Conservation (phyloP, 2,888 invertebrate species). For the Rhaphigaster nebulosa region DNA sequence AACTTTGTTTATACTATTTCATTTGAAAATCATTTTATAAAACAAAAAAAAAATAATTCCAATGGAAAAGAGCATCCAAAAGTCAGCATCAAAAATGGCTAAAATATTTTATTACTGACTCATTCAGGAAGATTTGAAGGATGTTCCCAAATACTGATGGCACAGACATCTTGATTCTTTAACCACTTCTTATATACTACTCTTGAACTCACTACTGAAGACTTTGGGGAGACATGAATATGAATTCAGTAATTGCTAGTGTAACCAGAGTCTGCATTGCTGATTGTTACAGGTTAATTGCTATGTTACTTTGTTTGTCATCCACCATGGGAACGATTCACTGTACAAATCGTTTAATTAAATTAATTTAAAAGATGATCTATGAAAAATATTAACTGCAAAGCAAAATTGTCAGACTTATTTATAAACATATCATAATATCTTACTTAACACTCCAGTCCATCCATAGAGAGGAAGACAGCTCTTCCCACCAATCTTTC, state of each 20-base stretch:
- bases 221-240: background rate
- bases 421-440: too few species aligned
- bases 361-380: background rate
- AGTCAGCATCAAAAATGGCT: background rate
- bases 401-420: too few species aligned
- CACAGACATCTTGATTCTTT: background rate
- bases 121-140: background rate
- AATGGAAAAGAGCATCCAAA: background rate
- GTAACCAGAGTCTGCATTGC: background rate
- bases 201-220: background rate
- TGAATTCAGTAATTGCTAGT: background rate
- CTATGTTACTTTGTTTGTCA: background rate
- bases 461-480: too few species aligned
- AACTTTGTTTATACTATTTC: too few species aligned
- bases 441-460: too few species aligned
- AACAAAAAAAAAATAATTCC: background rate
- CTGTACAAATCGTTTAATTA: background rate
- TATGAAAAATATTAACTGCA: background rate
- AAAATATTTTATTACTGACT: slow-evolving; percentile 6
- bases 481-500: too few species aligned
- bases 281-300: background rate
- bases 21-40: too few species aligned
- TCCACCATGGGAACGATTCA: background rate
- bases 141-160: background rate
- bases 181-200: background rate